Percentiles rank a stretch among this genome's conserved stretches.
phyloP scores from a whole-genome alignment of 2,113 vertebrate species.

The Trochalopteron elliotii region DNA sequence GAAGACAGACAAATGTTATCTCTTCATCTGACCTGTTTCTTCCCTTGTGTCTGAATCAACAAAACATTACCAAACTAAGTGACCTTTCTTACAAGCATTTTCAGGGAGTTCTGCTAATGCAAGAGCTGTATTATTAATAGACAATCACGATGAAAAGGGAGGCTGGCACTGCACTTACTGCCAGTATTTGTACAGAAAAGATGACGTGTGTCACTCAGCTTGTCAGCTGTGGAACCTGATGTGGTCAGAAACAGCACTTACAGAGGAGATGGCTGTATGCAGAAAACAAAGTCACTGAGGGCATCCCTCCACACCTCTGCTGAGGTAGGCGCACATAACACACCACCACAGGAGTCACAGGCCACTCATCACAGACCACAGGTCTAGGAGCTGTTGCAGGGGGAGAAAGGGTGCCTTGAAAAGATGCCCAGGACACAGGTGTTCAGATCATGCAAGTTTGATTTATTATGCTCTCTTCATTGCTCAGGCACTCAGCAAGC shows the following conservation, averaged over 20 bases:
- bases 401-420: not conserved
- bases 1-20: not conserved
- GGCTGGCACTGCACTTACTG: not conserved
- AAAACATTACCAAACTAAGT: not conserved
- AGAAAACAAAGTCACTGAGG: not conserved
- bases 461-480: not conserved
- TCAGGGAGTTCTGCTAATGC: not conserved
- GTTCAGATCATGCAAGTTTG: not conserved
- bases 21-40: not conserved
- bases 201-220: not conserved
- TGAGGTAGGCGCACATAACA: fast-evolving
- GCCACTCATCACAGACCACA: not conserved
- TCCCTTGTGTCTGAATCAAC: not conserved
- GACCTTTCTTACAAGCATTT: not conserved
- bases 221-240: not conserved
- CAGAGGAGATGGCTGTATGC: not conserved
- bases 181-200: not conserved
- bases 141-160: not conserved
- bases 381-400: not conserved
- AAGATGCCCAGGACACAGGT: not conserved
- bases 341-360: fast-evolving
- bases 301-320: not conserved
- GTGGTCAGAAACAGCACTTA: not conserved
- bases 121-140: not conserved
- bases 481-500: not conserved